A percentile compares a stretch with the other conserved stretches of the same genome.
These are phyloP conservation scores for Macroglossus sobrinus DNA, from an alignment of 2,113 vertebrate species.

Conservation along the genomic window DNA sequence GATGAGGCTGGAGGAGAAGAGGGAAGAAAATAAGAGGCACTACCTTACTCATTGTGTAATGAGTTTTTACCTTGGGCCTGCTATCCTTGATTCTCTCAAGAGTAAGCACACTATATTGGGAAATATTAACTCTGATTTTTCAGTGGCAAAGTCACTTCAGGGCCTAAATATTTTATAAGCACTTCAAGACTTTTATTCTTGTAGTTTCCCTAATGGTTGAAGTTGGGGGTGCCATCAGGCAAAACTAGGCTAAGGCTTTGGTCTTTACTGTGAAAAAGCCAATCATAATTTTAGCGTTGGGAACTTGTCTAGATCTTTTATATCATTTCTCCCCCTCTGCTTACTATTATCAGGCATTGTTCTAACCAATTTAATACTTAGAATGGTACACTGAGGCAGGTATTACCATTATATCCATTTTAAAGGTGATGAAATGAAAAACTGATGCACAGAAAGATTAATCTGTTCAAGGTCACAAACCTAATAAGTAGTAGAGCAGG, in stretches of 20 bases:
- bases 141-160: background rate
- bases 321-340: background rate
- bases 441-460: background rate
- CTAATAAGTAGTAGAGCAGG: background rate
- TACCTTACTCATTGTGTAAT: background rate
- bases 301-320: background rate
- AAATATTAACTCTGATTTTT: background rate
- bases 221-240: background rate
- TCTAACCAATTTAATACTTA: background rate
- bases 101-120: background rate
- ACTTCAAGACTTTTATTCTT: background rate
- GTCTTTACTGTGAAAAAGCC: background rate
- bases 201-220: background rate
- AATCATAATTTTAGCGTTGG: background rate
- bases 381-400: background rate
- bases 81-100: background rate
- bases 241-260: background rate
- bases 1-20: background rate
- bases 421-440: background rate
- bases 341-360: background rate
- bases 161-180: background rate
- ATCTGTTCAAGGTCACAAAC: background rate
- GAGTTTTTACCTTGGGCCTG: background rate
- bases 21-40: constrained; percentile 17
- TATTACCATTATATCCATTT: background rate